Conservation (phyloP, 1,140 invertebrate species). For the Drosophila tropicalis region DNA sequence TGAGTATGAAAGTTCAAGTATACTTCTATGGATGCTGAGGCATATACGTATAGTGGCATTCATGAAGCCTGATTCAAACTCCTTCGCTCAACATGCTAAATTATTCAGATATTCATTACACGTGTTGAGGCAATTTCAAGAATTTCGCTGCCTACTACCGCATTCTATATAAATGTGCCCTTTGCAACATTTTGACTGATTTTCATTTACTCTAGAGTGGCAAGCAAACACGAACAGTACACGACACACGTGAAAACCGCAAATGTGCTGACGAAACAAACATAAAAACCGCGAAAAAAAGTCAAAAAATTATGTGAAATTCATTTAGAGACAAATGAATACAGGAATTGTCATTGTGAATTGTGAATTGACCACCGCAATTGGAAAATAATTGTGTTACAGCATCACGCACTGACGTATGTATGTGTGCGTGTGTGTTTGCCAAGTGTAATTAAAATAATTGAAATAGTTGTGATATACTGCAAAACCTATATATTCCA, state of each 20-base stretch:
- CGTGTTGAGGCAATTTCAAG: conserved; percentile 47
- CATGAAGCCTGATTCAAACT: conserved; percentile 29
- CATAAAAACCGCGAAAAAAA: conserved; percentile 42
- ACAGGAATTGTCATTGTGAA: conserved; percentile 7
- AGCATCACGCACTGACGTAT: not conserved
- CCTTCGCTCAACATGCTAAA: conserved; percentile 51
- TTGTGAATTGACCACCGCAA: conserved; percentile 53
- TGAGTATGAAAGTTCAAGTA: not conserved
- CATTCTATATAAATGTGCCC: conserved; percentile 6
- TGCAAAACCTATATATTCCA: conserved; percentile 31
- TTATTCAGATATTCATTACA: conserved; percentile 73
- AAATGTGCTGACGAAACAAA: conserved; percentile 24
- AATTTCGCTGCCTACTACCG: conserved; percentile 1
- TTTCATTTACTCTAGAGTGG: conserved; percentile 59
- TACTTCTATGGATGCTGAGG: conserved; percentile 33
- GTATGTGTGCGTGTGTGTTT: conserved; percentile 11
- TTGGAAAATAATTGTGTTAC: conserved; percentile 68
- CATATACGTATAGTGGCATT: conserved; percentile 37
- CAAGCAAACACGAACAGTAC: not conserved
- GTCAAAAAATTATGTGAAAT: conserved; percentile 68
- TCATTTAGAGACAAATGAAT: conserved; percentile 61
- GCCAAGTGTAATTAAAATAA: conserved; percentile 75
- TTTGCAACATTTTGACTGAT: conserved; percentile 57
- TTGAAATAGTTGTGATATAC: conserved; percentile 47
- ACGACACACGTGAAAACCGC: conserved; percentile 6